Conservation (phyloP, 2,113 vertebrate species). For the Corvus cornix region DNA sequence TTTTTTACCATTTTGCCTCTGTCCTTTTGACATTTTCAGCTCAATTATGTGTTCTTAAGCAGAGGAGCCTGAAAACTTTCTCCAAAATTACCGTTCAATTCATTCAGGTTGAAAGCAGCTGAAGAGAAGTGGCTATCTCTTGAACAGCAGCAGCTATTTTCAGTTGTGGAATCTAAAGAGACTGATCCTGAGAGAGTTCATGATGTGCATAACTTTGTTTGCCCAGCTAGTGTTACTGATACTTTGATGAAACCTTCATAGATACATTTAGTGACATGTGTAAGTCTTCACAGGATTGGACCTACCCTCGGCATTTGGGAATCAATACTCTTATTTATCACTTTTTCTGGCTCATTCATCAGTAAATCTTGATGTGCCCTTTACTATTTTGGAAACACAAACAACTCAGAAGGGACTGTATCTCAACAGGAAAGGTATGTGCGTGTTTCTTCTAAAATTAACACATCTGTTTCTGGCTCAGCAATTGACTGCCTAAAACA, state of each 20-base stretch:
- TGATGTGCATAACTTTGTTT: not conserved
- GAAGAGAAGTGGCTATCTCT: not conserved
- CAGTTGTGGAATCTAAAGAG: not conserved
- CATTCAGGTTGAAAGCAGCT: not conserved
- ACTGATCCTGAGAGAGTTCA: not conserved
- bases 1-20: not conserved
- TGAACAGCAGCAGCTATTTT: not conserved
- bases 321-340: not conserved
- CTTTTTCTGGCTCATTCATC: not conserved
- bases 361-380: not conserved
- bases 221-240: not conserved
- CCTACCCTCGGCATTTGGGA: not conserved
- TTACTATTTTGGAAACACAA: conserved; percentile 1
- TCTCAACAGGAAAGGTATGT: not conserved
- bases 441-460: not conserved
- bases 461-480: not conserved
- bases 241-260: not conserved
- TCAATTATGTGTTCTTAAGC: not conserved
- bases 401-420: not conserved
- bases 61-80: not conserved
- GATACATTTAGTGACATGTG: not conserved
- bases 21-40: not conserved
- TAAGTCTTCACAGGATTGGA: not conserved
- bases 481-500: not conserved
- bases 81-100: not conserved